Evolutionary conservation across 53 echinoderm and acorn worm genomes (phyloP).

Genomic region (Crossaster papposus): DNA sequence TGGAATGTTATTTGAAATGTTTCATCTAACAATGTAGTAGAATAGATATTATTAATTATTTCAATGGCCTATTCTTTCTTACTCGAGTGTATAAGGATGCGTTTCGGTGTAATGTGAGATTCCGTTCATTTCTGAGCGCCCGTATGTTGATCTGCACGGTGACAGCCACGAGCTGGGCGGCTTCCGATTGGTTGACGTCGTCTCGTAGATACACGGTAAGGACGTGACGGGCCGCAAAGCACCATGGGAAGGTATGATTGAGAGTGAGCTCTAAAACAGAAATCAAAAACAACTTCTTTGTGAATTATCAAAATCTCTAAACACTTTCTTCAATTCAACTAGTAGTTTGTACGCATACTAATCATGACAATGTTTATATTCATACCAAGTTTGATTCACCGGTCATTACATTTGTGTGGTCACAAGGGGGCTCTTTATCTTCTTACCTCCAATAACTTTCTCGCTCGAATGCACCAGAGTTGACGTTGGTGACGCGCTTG

Average conservation of each 20-base stretch:
- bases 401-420: too few relatives aligned
- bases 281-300: neutral
- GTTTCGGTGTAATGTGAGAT: neutral
- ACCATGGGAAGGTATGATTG: neutral
- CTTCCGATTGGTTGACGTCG: neutral
- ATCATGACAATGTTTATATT: too few relatives aligned
- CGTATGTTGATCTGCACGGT: neutral
- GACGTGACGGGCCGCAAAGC: neutral
- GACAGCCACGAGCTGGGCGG: neutral
- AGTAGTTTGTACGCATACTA: too few relatives aligned
- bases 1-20: too few relatives aligned
- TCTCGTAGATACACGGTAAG: slow-evolving; percentile 16
- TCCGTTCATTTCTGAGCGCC: neutral
- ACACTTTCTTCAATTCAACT: too few relatives aligned
- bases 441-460: slow-evolving; percentile 46
- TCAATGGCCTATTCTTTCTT: neutral
- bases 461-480: neutral
- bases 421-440: neutral
- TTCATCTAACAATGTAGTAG: too few relatives aligned
- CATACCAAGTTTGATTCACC: too few relatives aligned
- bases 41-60: too few relatives aligned
- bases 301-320: neutral
- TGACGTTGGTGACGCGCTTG: neutral
- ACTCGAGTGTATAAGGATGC: slow-evolving; percentile 13
- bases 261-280: slow-evolving; percentile 22